phyloP scores from a whole-genome alignment of 1,140 invertebrate species.

The Phocides pigmalion region DNA sequence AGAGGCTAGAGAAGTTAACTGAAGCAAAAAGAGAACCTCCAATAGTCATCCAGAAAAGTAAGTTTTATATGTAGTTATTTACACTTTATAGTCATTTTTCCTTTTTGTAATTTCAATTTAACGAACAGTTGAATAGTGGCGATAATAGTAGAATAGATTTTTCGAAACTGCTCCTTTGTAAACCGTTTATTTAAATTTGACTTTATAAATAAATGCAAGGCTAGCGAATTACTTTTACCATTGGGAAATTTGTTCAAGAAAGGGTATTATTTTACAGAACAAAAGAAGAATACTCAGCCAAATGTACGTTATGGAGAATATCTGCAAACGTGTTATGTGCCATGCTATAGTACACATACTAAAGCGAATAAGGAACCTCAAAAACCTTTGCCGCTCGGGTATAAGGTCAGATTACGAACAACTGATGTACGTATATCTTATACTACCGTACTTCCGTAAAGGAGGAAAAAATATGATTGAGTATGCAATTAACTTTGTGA shows the following conservation, averaged over 20 bases:
- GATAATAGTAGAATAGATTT: too few relatives aligned
- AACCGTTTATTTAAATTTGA: too few relatives aligned
- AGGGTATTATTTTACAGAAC: constrained; percentile 42
- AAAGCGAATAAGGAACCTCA: constrained; percentile 35
- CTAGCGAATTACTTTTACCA: too few relatives aligned
- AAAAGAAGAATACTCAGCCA: constrained; percentile 53
- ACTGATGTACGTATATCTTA: constrained; percentile 47
- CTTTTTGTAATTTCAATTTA: too few relatives aligned
- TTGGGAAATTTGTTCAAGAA: too few relatives aligned
- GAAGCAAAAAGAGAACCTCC: constrained; percentile 37
- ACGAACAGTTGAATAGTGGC: too few relatives aligned
- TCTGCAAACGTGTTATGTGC: constrained; percentile 59
- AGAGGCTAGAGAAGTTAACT: constrained; percentile 56
- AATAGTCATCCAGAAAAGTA: constrained; percentile 46
- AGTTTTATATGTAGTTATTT: constrained; percentile 5
- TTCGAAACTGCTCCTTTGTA: too few relatives aligned
- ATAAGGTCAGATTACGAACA: constrained; percentile 61
- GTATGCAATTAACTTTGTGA: too few relatives aligned
- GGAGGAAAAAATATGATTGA: too few relatives aligned
- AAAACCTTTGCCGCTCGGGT: constrained; percentile 54
- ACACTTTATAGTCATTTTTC: neutral
- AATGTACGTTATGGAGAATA: constrained; percentile 62
- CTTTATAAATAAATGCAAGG: too few relatives aligned
- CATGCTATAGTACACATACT: constrained; percentile 50
- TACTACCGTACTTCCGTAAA: too few relatives aligned